Conservation (phyloP, 1,140 invertebrate genomes). For the Oedothorax gibbosus region DNA sequence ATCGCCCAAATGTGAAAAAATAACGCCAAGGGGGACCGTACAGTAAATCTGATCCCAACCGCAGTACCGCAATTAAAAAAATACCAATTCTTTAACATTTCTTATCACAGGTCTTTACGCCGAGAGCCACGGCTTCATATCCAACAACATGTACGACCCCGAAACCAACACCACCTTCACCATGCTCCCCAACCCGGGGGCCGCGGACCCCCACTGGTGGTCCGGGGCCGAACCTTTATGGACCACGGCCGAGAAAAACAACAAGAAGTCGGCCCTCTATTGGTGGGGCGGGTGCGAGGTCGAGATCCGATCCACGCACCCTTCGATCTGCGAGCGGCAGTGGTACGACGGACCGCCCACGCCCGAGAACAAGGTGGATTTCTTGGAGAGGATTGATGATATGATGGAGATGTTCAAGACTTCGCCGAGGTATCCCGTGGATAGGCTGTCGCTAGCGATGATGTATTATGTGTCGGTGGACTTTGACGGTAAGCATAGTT, state of each 20-base stretch:
- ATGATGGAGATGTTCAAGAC: slow-evolving; percentile 44
- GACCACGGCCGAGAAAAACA: slow-evolving; percentile 65
- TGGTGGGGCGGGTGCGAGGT: slow-evolving; percentile 67
- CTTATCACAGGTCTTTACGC: slow-evolving; percentile 64
- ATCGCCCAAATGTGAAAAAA: too few species aligned
- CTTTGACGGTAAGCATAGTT: slow-evolving; percentile 34
- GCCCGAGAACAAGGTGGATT: slow-evolving; percentile 37
- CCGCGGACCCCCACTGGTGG: slow-evolving; percentile 65
- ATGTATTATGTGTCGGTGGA: slow-evolving; percentile 59
- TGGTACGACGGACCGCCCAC: neutral
- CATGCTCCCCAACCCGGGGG: slow-evolving; percentile 62
- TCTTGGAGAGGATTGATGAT: slow-evolving; percentile 56
- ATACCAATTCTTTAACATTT: neutral
- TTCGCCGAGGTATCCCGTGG: slow-evolving; percentile 9
- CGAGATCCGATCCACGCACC: slow-evolving; percentile 63
- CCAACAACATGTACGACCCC: slow-evolving; percentile 66
- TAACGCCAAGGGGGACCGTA: too few species aligned
- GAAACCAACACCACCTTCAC: slow-evolving; percentile 63
- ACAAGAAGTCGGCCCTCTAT: slow-evolving; percentile 64
- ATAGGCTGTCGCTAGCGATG: slow-evolving; percentile 45
- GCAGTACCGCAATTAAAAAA: too few species aligned
- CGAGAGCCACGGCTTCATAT: slow-evolving; percentile 66
- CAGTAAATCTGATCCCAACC: too few species aligned
- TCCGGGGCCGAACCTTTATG: slow-evolving; percentile 66
- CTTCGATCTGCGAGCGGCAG: slow-evolving; percentile 63